These are phyloP conservation scores for Manis crassicaudata DNA, from an alignment of 2,797 vertebrate species.

Conservation along the genomic window DNA sequence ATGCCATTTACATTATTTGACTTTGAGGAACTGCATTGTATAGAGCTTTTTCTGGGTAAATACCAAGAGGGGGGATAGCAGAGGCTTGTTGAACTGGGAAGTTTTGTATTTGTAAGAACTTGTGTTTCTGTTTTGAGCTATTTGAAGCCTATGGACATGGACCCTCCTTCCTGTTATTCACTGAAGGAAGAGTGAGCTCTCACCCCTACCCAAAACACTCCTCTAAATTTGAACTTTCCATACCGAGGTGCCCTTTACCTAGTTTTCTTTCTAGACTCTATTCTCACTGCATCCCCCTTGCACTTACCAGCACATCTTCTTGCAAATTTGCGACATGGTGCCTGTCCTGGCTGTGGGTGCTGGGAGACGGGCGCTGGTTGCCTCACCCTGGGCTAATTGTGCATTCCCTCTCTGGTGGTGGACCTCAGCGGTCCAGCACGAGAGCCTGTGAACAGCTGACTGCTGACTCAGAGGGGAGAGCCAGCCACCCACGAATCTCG, in stretches of 20 bases:
- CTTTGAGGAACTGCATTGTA: not conserved
- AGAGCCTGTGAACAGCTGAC: conserved; percentile 85
- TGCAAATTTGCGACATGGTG: not conserved
- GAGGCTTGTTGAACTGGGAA: not conserved
- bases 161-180: not conserved
- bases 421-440: conserved; percentile 83
- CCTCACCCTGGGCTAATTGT: conserved; percentile 73
- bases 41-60: not conserved
- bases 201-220: not conserved
- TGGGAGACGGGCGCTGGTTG: conserved; percentile 52
- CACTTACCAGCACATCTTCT: not conserved
- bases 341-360: conserved; percentile 42
- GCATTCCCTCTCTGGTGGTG: conserved; percentile 76
- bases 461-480: conserved; percentile 86
- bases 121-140: not conserved
- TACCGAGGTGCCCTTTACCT: not conserved
- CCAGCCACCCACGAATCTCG: conserved; percentile 84
- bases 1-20: not conserved
- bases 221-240: conserved; percentile 8
- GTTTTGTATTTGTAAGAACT: not conserved
- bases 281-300: not conserved
- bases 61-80: not conserved
- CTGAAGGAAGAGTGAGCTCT: not conserved
- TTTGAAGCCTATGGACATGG: not conserved
- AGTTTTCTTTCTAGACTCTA: not conserved